A percentile compares a stretch with the other conserved stretches of the same genome.
These are phyloP conservation scores for Anoura caudifer DNA, from an alignment of 2,113 vertebrate species.

Conservation along the genomic window DNA sequence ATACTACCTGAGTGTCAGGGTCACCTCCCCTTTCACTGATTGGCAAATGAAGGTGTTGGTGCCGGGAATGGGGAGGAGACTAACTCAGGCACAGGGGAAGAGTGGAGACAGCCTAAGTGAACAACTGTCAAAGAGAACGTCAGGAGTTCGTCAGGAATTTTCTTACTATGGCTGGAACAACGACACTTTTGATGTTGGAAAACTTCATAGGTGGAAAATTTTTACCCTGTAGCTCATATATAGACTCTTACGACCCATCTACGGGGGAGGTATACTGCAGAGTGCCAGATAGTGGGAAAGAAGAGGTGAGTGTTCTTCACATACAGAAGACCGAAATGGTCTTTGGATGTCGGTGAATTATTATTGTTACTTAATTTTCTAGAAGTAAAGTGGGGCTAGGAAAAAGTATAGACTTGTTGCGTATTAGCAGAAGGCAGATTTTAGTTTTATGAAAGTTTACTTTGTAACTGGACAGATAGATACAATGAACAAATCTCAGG, in stretches of 20 bases:
- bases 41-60: not conserved
- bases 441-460: not conserved
- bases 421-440: not conserved
- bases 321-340: not conserved
- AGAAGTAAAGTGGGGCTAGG: not conserved
- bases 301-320: conserved; percentile 86
- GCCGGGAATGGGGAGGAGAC: conserved; percentile 63
- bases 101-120: not conserved
- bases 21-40: not conserved
- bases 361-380: not conserved
- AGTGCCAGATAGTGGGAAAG: conserved; percentile 91
- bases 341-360: not conserved
- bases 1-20: not conserved
- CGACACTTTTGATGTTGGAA: conserved; percentile 84
- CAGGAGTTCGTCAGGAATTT: not conserved
- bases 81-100: not conserved
- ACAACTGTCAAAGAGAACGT: not conserved
- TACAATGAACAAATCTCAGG: not conserved
- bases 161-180: conserved; percentile 72
- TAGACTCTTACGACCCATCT: conserved; percentile 93
- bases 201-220: conserved; percentile 95
- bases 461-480: not conserved
- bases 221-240: conserved; percentile 83
- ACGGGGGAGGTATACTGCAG: conserved; percentile 92
- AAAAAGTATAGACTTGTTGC: not conserved